Evolutionary conservation across 2,888 invertebrate species (phyloP), one percentile per base, ranked within the genome.

Genomic region (Drosophila tripunctata): DNA sequence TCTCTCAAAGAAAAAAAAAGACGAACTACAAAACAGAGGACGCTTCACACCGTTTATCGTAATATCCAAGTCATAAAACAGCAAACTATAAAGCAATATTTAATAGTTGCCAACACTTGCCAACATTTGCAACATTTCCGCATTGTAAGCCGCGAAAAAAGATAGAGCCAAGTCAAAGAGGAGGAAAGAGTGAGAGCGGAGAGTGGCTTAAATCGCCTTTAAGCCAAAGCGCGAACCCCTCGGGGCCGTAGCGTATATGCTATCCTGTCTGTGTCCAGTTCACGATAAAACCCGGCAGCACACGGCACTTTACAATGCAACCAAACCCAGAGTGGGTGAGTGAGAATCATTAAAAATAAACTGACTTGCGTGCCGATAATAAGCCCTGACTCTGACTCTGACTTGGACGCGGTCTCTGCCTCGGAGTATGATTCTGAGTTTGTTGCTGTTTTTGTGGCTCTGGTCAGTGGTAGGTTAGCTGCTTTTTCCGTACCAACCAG

Each of bases 291-390:
- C 41, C 14, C 31, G 41, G 38, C 51, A 51, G 31, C 41, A 21
- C 15, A 31, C 14, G n/a, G 7, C n/a, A 27, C 43, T 43, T 43
- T 27, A 33, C 63, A 57, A 21, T 31, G 30, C 45, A 38, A 22
- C 50, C 58, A 41, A n/a, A 14, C 43, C 30, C 52, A 31, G 78
- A 84, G 84, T 84, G 87, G 75, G 80, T 86, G 82, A 79, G 82
- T 87, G 80, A 78, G 79, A 88, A 88, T 83, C 88, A 88, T 88
- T 89, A 88, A 88, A 88, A 88, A 86, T 89, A 88, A 88, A 88
- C 84, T 88, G 89, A 87, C 84, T 88, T 88, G 88, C 88, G 88
- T 88, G 88, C 87, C 84, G 88, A 88, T 88, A 88, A 88, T 88
- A 89, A 89, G 86, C 78, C 51, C 70, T 66, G 65, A 58, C 55